Evolutionary conservation across 2,113 vertebrate genomes (phyloP).

Genomic region (Platysternon megacephalum): DNA sequence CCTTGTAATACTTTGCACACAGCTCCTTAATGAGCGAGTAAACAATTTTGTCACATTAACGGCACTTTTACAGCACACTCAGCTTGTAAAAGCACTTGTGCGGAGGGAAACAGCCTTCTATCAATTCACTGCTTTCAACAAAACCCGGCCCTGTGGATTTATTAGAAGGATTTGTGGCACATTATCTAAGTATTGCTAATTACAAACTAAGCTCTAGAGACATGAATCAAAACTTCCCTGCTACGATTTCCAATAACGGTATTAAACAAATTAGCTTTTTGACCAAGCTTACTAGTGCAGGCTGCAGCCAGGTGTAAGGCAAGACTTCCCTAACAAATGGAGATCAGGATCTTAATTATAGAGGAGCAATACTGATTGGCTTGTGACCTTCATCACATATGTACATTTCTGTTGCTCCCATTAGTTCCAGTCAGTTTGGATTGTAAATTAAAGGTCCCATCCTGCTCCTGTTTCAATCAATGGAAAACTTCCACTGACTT

Average conservation of each 20-base stretch:
- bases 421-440: not conserved
- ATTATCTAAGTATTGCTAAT: slow-evolving; percentile 61
- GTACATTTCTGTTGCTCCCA: not conserved
- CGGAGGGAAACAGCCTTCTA: slow-evolving; percentile 33
- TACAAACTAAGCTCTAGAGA: slow-evolving; percentile 13
- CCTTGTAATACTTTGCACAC: not conserved
- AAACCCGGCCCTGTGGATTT: not conserved
- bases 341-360: slow-evolving; percentile 27
- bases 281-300: not conserved
- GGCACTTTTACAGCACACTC: not conserved
- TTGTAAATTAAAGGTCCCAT: not conserved
- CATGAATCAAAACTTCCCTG: slow-evolving; percentile 34
- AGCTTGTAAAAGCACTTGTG: slow-evolving; percentile 40
- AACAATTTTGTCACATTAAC: slow-evolving; percentile 49
- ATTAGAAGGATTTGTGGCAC: slow-evolving; percentile 55
- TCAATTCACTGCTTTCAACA: slow-evolving; percentile 16
- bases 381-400: slow-evolving; percentile 35
- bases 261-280: slow-evolving; percentile 18
- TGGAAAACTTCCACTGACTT: not conserved
- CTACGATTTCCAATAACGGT: not conserved
- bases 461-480: not conserved
- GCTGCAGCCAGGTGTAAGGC: not conserved
- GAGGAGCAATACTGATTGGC: slow-evolving; percentile 10
- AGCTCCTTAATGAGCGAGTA: not conserved
- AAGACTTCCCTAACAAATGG: slow-evolving; percentile 29